phyloP scores from a whole-genome alignment of 2,888 invertebrate species.

The Lasioglossum lativentre region DNA sequence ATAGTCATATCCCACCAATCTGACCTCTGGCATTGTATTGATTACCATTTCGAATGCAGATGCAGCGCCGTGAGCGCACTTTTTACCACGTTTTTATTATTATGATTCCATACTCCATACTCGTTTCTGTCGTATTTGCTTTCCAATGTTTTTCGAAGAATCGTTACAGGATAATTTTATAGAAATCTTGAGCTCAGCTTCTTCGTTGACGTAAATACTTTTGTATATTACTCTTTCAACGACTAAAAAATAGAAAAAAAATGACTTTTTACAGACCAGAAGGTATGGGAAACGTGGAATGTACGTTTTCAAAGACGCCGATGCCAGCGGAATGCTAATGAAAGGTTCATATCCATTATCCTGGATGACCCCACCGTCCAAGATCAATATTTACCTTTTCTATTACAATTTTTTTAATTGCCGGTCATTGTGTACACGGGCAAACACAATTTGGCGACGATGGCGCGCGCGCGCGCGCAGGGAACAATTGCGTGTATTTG shows the following conservation, averaged over 20 bases:
- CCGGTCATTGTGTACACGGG: not conserved
- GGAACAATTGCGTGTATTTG: slow-evolving; percentile 27
- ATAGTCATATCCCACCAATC: not conserved
- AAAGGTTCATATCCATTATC: not conserved
- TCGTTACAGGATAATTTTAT: not conserved
- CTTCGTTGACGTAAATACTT: too few species aligned
- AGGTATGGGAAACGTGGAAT: not conserved
- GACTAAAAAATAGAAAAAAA: too few species aligned
- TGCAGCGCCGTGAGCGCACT: not conserved
- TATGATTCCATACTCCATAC: not conserved
- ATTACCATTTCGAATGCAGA: not conserved
- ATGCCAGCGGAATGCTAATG: not conserved
- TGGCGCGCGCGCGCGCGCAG: too few species aligned
- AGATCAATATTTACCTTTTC: slow-evolving; percentile 2
- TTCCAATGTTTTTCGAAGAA: not conserved
- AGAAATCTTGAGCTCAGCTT: not conserved
- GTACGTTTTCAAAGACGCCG: not conserved
- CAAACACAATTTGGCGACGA: slow-evolving; percentile 1
- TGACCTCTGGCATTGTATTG: not conserved
- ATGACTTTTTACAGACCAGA: not conserved
- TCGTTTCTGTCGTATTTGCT: not conserved
- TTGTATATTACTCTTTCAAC: too few species aligned
- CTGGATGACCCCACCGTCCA: not conserved
- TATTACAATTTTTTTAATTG: slow-evolving; percentile 12
- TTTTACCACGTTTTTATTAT: too few species aligned